Base-by-base conservation (phyloP, 2,797 vertebrate species). In the Phaenicophaeus curvirostris region DNA sequence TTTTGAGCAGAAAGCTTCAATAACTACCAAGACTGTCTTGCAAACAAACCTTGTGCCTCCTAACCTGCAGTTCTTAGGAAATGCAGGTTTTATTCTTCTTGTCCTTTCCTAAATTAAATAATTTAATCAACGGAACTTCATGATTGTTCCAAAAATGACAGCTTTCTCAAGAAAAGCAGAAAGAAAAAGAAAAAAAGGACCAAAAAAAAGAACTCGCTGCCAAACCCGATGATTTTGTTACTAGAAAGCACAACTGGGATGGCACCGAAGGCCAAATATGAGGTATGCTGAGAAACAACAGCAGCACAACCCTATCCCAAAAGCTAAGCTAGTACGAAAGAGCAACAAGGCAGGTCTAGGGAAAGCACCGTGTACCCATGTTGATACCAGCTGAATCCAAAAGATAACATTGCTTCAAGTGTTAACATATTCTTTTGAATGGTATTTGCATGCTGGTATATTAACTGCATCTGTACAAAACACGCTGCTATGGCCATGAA, bases 191-290 rank as follows among this genome's bases (percentile, higher is more conserved):
- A 16, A 51, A 37, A 90, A 41, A 61, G 74, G 72, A 90, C 20
- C 15, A 18, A 73, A 55, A 57, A 94, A n/a, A 73, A 94, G 67
- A n/a, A 62, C 5, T 42, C 15, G 4, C 37, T 83, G 87, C 88
- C 94, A 85, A 92, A 95, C 92, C 55, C 71, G 55, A 87, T 35
- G n/a, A 61, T 71, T 85, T 87, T 87, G 85, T 91, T 92, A 84
- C 86, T 92, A 94, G 93, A 94, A 97, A 92, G 88, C 81, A 88
- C 57, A 88, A 46, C n/a, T 24, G 62, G 65, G 57, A 89, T 28
- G 68, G 66, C 69, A 67, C 8, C 35, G 85, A 77, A 77, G 91
- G 76, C 85, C 94, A 85, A 73, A 24, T 17, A 77, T 44, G 92
- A 81, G 77, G 77, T 9, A 95, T 23, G 3, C 41, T 79, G 72